These are phyloP conservation scores for Phylloscopus whistleri DNA, from an alignment of 2,113 vertebrate species.

Conservation along the genomic window DNA sequence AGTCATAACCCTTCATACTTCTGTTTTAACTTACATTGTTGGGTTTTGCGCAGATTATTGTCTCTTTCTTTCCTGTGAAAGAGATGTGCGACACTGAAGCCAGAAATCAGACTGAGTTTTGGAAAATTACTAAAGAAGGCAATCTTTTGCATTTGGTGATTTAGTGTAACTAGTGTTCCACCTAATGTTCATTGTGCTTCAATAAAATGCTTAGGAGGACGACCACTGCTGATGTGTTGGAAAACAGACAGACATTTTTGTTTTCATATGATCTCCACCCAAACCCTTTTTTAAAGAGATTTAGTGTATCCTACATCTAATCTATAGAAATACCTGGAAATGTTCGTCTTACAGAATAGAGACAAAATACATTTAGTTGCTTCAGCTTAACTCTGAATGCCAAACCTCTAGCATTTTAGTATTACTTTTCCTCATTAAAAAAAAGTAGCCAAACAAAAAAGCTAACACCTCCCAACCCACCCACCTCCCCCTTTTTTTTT, in stretches of 20 bases:
- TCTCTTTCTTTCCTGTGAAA: not conserved
- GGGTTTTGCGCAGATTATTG: not conserved
- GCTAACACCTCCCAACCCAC: fast-evolving
- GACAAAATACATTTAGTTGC: not conserved
- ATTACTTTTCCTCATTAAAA: not conserved
- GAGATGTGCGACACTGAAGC: not conserved
- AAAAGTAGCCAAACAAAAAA: not conserved
- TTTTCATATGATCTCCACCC: not conserved
- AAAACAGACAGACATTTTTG: not conserved
- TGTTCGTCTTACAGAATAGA: not conserved
- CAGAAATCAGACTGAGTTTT: not conserved
- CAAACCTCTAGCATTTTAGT: not conserved
- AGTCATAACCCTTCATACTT: not conserved
- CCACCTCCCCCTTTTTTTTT: fast-evolving
- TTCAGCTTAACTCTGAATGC: not conserved
- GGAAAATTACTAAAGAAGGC: not conserved
- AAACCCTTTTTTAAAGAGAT: not conserved
- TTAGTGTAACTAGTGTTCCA: not conserved
- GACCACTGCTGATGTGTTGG: not conserved
- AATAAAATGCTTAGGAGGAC: not conserved
- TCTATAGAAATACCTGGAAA: not conserved
- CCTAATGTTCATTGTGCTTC: not conserved
- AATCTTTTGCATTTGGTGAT: not conserved
- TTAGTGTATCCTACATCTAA: not conserved
- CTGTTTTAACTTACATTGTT: fast-evolving